A percentile compares a stretch with the other conserved stretches of the same genome.
Conservation (phyloP, 1,140 invertebrate species). For the Patella vulgata region DNA sequence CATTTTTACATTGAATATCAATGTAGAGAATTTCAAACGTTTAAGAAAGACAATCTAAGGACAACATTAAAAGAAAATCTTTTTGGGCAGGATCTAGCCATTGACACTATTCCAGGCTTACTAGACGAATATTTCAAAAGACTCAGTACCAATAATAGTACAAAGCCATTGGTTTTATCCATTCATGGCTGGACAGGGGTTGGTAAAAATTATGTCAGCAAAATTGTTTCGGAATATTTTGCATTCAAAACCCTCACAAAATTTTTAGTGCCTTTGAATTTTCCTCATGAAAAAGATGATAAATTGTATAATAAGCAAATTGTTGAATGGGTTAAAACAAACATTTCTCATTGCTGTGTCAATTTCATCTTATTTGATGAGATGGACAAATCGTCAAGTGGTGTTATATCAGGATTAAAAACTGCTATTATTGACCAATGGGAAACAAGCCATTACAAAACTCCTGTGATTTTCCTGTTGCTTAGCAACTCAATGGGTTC, state of each 20-base stretch:
- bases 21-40: too few species aligned
- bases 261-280: conserved; percentile 50
- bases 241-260: conserved; percentile 25
- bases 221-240: conserved; percentile 47
- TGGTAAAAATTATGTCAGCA: conserved; percentile 57
- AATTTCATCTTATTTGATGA: conserved; percentile 60
- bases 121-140: conserved; percentile 34
- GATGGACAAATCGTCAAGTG: conserved; percentile 52
- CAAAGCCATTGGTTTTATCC: conserved; percentile 47
- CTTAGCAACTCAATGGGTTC: conserved; percentile 50
- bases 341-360: conserved; percentile 46
- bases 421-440: conserved; percentile 36
- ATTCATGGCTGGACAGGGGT: conserved; percentile 62
- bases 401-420: conserved; percentile 39
- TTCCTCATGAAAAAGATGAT: conserved; percentile 36
- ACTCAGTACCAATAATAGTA: conserved; percentile 3
- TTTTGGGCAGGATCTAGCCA: conserved; percentile 60
- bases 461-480: conserved; percentile 45
- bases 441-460: conserved; percentile 16
- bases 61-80: conserved; percentile 31
- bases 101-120: conserved; percentile 30
- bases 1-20: too few species aligned
- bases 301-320: conserved; percentile 36
- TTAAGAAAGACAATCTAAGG: too few species aligned
- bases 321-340: conserved; percentile 40